A percentile compares a stretch with the other conserved stretches of the same genome.
Conservation (phyloP, 2,113 vertebrate species). For the Notechis scutatus region DNA sequence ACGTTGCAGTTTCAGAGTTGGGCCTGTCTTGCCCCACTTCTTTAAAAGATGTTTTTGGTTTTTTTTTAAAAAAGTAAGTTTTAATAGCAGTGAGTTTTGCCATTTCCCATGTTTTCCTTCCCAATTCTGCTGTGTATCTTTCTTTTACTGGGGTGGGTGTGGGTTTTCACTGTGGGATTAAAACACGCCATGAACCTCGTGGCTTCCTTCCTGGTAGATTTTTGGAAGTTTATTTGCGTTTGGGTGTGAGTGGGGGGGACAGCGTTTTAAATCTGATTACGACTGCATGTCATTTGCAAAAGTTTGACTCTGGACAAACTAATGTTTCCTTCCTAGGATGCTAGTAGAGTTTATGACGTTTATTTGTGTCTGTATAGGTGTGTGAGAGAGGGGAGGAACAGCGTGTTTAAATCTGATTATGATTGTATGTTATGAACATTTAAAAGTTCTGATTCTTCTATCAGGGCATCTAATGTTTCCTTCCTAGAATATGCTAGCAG, state of each 20-base stretch:
- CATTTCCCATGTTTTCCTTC: neutral
- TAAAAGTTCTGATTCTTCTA: neutral
- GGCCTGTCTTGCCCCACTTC: neutral
- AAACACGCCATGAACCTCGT: neutral
- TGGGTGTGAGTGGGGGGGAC: neutral
- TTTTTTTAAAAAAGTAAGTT: neutral
- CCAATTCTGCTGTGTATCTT: neutral
- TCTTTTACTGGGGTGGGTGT: conserved; percentile 1
- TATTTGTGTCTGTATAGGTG: neutral
- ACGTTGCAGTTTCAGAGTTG: neutral
- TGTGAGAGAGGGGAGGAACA: too few relatives aligned
- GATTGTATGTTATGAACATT: neutral
- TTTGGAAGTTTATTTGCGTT: conserved; percentile 31
- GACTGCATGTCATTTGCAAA: conserved; percentile 32
- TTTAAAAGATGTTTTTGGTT: neutral
- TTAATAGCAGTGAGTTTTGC: neutral
- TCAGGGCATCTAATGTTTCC: neutral
- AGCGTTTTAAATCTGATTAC: neutral
- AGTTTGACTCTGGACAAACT: neutral
- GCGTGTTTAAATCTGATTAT: neutral
- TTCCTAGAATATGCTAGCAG: neutral
- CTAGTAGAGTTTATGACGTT: neutral
- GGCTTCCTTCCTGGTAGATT: neutral
- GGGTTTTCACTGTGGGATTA: conserved; percentile 37
- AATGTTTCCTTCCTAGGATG: neutral